Base-by-base conservation (phyloP, 2,797 vertebrate species). In the Anas flavirostris region DNA sequence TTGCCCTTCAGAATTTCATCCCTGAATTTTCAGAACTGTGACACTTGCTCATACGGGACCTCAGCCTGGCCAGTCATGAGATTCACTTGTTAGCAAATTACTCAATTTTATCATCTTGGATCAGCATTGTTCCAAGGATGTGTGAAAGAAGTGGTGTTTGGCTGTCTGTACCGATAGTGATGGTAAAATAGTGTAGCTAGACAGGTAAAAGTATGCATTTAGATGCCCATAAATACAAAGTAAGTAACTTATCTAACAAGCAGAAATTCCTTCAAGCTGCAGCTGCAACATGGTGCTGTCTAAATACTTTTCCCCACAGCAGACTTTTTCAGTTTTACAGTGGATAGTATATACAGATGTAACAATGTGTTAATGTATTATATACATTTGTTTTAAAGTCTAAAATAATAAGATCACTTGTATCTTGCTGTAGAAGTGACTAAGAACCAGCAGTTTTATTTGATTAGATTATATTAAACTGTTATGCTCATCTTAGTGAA, bases 71-170 rank as follows among this genome's bases (percentile, higher is more conserved):
- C 66, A 33, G 1, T 39, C 0, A 0, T 22, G 41, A 85, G 19
- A 56, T 58, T 89, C 37, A 10, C 59, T 81, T 84, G 21, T 74
- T 74, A 55, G 41, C 2, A 3, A 75, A 46, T 68, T 29, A 41
- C 39, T 3, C 23, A 23, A 2, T 82, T 86, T 90, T 67, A 59
- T 58, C 75, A 79, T 7, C 29, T 56, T 82, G 44, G 70, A 72
- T 91, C 78, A 93, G 12, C 74, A 79, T 69, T 69, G 53, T 62
- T 72, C 44, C 44, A 83, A 88, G 67, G 82, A 92, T 94, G 16
- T 56, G 67, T 7, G 13, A 89, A 12, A 44, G 35, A 48, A 84
- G 15, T n/a, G 22, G 25, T 35, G 12, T 26, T 66, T 44, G 74
- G 18, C 46, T 0, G 0, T 87, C 23, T 7, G 14, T 19, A 43